Conservation (phyloP, 2,113 vertebrate species). For the Amia ocellicauda region DNA sequence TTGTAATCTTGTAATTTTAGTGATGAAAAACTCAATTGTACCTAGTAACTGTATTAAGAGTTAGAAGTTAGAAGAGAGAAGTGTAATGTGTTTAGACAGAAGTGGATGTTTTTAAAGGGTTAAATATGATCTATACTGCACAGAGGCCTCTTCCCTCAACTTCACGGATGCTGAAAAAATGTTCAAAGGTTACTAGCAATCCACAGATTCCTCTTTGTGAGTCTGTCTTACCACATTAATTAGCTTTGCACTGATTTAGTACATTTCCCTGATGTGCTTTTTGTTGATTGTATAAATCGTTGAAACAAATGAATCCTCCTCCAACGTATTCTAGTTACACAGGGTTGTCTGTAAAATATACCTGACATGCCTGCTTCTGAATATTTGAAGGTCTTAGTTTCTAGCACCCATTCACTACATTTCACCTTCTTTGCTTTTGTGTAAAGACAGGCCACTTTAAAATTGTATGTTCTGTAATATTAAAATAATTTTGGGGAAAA, state of each 20-base stretch:
- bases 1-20: too few species aligned
- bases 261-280: neutral
- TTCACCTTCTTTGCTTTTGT: too few species aligned
- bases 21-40: too few species aligned
- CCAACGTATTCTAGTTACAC: neutral
- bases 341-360: neutral
- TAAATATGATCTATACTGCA: neutral
- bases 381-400: too few species aligned
- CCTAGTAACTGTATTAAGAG: too few species aligned
- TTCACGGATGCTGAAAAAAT: neutral
- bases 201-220: neutral
- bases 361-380: too few species aligned
- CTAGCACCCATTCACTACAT: neutral
- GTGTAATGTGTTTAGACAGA: too few species aligned
- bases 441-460: too few species aligned
- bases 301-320: neutral
- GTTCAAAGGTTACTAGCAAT: neutral
- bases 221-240: neutral
- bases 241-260: neutral
- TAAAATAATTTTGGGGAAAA: too few species aligned
- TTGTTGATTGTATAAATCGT: neutral
- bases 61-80: too few species aligned
- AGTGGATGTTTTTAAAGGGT: neutral
- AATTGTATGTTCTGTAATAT: too few species aligned
- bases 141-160: neutral